Evolutionary conservation across 2,797 vertebrate genomes (phyloP), one percentile per base, ranked within the genome.

Genomic region (Neosilurus hyrtlii): DNA sequence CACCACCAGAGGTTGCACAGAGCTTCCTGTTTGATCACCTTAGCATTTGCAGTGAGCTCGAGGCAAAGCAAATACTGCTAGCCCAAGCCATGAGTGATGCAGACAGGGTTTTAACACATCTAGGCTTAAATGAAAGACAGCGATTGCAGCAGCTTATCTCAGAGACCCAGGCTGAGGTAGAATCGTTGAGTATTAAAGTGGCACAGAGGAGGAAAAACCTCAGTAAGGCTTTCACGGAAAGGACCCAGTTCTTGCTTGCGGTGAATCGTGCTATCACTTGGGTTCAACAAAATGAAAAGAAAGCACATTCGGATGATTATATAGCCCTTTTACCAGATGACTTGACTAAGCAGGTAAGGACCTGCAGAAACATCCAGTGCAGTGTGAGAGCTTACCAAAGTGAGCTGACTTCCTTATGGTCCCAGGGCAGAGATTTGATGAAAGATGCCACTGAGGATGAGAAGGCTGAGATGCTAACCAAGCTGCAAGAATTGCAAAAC

Each of bases 221-320:
- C 70, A 98, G 96, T 88, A 99, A 98, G 91, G 96, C 96, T 56
- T 92, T 99, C 82, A 98, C 97, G 16, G 97, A 99, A 92, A 96
- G 96, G 81, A 96, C 95, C 0, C 98, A 98, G 90, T 99, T 99
- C 88, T 93, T 99, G 73, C 94, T 97, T 90, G 96, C 96, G 0
- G 90, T 97, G 49, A 95, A 94, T 80, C 95, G 96, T 91, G 96
- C 96, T 0, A 93, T 95, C 82, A 95, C 94, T 70, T 97, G 98
- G 93, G 95, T 99, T 85, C 95, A 97, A 72, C 96, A 97, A 74
- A 96, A 97, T 26, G 96, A 98, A 89, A 95, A 94, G 70, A 98
- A 96, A 86, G 92, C 96, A 43, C 90, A 93, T 86, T 87, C 79
- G 90, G 89, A 94, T 0, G 96, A 99, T 81, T 96, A 97, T 79